Evolutionary conservation across 2,888 invertebrate genomes (phyloP).

Genomic region (Colostygia pectinataria): DNA sequence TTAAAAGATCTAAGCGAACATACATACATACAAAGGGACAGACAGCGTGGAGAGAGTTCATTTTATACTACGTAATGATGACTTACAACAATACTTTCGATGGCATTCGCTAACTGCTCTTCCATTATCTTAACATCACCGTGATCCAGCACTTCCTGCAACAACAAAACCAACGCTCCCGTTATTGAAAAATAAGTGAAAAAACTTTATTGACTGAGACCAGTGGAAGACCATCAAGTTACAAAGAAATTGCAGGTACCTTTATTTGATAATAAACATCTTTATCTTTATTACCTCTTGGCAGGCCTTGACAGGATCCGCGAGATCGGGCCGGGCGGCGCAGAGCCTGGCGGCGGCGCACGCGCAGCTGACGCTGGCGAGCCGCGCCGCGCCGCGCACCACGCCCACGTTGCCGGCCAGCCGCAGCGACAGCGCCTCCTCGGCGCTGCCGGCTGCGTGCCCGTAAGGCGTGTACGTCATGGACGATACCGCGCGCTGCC

Average conservation of each 20-base stretch:
- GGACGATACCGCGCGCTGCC: constrained; percentile 68
- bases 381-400: constrained; percentile 67
- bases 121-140: constrained; percentile 80
- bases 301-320: constrained; percentile 61
- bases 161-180: constrained; percentile 2
- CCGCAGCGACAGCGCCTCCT: constrained; percentile 36
- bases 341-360: constrained; percentile 73
- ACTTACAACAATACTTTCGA: constrained; percentile 82
- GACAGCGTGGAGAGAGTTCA: too few species aligned
- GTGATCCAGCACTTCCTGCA: constrained; percentile 77
- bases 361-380: constrained; percentile 74
- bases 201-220: too few species aligned
- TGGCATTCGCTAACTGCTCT: constrained; percentile 78
- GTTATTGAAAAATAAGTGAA: too few species aligned
- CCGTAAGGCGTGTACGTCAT: constrained; percentile 46
- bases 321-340: constrained; percentile 61
- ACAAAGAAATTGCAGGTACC: too few species aligned
- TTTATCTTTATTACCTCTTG: constrained; percentile 76
- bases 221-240: too few species aligned
- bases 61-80: too few species aligned
- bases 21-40: too few species aligned
- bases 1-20: too few species aligned
- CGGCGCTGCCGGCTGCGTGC: constrained; percentile 24
- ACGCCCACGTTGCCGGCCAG: constrained; percentile 67
- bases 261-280: too few species aligned